Percentiles rank a stretch among this genome's conserved stretches.
These are phyloP conservation scores for Pomatorhinus ruficollis DNA, from an alignment of 2,113 vertebrate species.

Conservation along the genomic window DNA sequence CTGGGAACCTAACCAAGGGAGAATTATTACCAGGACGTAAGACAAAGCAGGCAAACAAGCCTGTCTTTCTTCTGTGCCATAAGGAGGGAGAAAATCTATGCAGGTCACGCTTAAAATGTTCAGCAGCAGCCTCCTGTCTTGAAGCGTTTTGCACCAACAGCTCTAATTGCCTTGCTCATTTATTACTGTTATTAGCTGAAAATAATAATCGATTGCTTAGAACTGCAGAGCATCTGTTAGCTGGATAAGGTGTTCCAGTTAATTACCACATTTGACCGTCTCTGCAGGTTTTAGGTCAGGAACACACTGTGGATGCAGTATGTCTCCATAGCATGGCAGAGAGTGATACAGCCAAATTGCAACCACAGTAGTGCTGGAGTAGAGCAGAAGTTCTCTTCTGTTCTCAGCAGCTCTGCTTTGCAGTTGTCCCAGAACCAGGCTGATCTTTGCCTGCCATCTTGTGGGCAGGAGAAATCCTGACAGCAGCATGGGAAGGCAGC, in stretches of 20 bases:
- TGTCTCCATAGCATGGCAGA: slow-evolving; percentile 51
- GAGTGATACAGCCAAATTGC: slow-evolving; percentile 44
- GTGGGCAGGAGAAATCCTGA: slow-evolving; percentile 55
- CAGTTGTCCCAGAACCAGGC: background rate
- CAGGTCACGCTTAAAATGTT: background rate
- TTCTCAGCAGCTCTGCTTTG: background rate
- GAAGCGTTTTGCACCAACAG: background rate
- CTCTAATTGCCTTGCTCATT: background rate
- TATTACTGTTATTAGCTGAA: background rate
- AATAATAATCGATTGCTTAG: background rate
- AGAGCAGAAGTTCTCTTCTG: slow-evolving; percentile 22
- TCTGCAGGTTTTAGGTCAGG: background rate
- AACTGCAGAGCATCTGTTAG: background rate
- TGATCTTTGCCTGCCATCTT: slow-evolving; percentile 77
- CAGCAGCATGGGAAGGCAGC: background rate
- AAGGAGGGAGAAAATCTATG: background rate
- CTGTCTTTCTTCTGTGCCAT: background rate
- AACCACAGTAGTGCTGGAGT: slow-evolving; percentile 20
- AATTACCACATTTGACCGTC: background rate
- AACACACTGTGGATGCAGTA: slow-evolving; percentile 27
- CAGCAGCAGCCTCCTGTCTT: background rate
- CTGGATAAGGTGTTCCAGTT: background rate
- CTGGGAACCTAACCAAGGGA: background rate
- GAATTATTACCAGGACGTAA: background rate
- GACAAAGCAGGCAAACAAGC: background rate